phyloP scores from a whole-genome alignment of 2,113 vertebrate species.

The Noturus placidus region DNA sequence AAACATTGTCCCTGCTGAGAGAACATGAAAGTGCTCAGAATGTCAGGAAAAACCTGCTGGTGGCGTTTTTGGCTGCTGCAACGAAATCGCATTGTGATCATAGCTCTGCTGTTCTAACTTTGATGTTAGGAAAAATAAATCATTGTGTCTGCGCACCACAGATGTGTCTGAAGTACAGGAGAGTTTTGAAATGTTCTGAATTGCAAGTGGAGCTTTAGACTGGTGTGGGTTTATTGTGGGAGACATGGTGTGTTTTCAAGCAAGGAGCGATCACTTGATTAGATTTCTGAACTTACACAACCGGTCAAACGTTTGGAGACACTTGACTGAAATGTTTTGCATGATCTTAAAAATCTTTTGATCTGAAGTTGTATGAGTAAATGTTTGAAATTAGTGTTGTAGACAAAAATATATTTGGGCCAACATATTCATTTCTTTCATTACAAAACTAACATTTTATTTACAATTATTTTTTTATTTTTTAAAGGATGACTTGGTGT shows the following conservation, averaged over 20 bases:
- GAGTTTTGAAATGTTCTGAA: neutral
- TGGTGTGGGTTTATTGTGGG: neutral
- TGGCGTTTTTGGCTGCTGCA: slow-evolving; percentile 64
- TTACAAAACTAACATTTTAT: too few relatives aligned
- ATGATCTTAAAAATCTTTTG: too few relatives aligned
- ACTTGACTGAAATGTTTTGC: too few relatives aligned
- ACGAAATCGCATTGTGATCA: slow-evolving; percentile 65
- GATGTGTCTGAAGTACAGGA: slow-evolving; percentile 23
- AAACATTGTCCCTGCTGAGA: slow-evolving; percentile 59
- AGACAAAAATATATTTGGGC: too few relatives aligned
- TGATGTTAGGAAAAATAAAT: slow-evolving; percentile 54
- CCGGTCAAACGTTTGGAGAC: too few relatives aligned
- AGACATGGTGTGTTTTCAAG: neutral
- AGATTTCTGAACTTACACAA: neutral
- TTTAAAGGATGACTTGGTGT: too few relatives aligned
- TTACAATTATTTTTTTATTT: too few relatives aligned
- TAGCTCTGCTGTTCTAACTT: slow-evolving; percentile 42
- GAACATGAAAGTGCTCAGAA: slow-evolving; percentile 71
- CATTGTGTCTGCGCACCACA: slow-evolving; percentile 35
- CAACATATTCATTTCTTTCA: too few relatives aligned
- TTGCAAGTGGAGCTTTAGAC: neutral
- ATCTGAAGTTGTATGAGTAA: too few relatives aligned
- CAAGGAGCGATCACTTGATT: neutral
- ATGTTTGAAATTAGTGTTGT: too few relatives aligned
- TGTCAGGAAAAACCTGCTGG: slow-evolving; percentile 66